Conservation (phyloP, 2,113 vertebrate genomes). For the Craseonycteris thonglongyai region DNA sequence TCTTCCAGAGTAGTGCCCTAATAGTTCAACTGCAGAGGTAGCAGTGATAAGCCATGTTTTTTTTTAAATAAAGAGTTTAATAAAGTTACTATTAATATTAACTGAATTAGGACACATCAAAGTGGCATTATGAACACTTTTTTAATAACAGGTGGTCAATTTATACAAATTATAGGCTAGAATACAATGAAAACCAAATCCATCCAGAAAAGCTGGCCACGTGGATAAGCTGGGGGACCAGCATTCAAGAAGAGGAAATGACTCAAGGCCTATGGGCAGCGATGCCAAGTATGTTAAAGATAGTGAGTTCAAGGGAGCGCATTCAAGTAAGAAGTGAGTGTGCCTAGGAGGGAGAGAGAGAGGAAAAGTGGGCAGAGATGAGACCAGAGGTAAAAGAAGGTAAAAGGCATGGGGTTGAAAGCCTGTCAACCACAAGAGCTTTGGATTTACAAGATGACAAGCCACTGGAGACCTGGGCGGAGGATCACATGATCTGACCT, state of each 20-base stretch:
- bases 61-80: not conserved
- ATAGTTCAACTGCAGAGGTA: not conserved
- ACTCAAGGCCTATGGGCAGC: not conserved
- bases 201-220: not conserved
- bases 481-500: not conserved
- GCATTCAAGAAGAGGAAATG: not conserved
- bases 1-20: not conserved
- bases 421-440: not conserved
- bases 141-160: constrained; percentile 51
- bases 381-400: not conserved
- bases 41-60: too few relatives aligned
- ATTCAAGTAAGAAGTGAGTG: not conserved
- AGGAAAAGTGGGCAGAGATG: not conserved
- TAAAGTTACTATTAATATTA: constrained; percentile 17
- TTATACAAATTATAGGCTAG: constrained; percentile 44
- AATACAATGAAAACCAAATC: constrained; percentile 42
- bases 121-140: constrained; percentile 15
- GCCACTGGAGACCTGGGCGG: not conserved
- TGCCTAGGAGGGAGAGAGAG: not conserved
- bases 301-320: not conserved
- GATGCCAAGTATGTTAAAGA: not conserved
- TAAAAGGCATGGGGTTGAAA: not conserved
- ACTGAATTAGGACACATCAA: constrained; percentile 39
- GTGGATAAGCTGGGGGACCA: not conserved
- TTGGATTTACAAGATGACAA: not conserved